Evolutionary conservation across 1,140 invertebrate species (phyloP).

Genomic region (Penaeus vannamei): DNA sequence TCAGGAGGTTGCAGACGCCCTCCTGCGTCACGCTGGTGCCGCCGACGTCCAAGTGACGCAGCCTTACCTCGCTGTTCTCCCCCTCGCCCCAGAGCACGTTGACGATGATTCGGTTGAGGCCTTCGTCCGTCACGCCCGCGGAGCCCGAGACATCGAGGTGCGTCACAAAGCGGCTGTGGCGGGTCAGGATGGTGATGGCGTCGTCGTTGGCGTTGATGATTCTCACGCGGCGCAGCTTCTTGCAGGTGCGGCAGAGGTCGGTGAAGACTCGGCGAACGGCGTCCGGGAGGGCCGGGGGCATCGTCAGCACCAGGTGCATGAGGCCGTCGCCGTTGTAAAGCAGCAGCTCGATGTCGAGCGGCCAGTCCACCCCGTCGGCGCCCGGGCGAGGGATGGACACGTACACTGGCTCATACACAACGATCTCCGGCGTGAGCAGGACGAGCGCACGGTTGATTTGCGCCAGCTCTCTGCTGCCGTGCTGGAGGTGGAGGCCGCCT

Average conservation of each 20-base stretch:
- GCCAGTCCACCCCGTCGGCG: constrained; percentile 50
- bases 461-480: constrained; percentile 61
- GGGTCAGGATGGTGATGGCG: constrained; percentile 58
- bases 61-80: constrained; percentile 40
- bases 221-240: constrained; percentile 44
- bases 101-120: constrained; percentile 58
- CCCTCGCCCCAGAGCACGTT: constrained; percentile 60
- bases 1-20: constrained; percentile 53
- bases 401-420: constrained; percentile 63
- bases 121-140: constrained; percentile 64
- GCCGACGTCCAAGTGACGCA: constrained; percentile 61
- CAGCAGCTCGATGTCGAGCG: constrained; percentile 61
- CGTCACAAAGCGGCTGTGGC: constrained; percentile 51
- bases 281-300: constrained; percentile 58
- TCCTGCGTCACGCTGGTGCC: constrained; percentile 66
- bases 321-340: constrained; percentile 62
- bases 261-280: constrained; percentile 60
- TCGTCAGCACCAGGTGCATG: constrained; percentile 52
- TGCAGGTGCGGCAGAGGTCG: constrained; percentile 65
- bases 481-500: constrained; percentile 62
- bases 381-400: constrained; percentile 57
- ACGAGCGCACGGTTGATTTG: constrained; percentile 64
- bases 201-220: constrained; percentile 63
- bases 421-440: constrained; percentile 60
- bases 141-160: constrained; percentile 65